These are phyloP conservation scores for Brachionus sp. DNA, from an alignment of 1,140 invertebrate species.

Conservation along the genomic window DNA sequence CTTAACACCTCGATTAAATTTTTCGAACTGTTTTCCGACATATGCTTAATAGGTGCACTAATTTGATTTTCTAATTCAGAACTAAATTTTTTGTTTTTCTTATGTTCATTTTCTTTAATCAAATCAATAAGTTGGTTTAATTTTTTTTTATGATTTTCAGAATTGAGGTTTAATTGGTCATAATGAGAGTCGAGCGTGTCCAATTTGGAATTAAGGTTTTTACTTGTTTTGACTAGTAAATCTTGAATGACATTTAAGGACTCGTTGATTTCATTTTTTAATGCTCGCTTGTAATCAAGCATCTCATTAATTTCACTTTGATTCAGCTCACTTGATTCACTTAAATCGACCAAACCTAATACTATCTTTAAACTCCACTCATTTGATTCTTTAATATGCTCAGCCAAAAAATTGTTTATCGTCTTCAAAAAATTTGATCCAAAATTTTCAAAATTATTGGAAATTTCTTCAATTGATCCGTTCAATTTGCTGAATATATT, in stretches of 20 bases:
- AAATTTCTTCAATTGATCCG: not conserved
- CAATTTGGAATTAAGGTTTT: not conserved
- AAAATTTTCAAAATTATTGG: not conserved
- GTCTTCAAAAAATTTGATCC: not conserved
- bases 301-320: not conserved
- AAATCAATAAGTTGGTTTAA: not conserved
- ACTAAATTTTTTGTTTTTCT: not conserved
- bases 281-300: not conserved
- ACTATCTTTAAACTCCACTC: not conserved
- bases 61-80: not conserved
- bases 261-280: not conserved
- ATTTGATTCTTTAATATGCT: not conserved
- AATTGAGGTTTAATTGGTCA: not conserved
- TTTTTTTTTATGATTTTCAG: not conserved
- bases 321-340: not conserved
- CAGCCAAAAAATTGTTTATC: not conserved
- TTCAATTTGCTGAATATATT: not conserved
- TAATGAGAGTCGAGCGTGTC: not conserved
- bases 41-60: not conserved
- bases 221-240: not conserved
- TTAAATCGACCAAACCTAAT: not conserved
- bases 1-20: not conserved
- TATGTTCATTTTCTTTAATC: not conserved
- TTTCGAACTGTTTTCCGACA: not conserved
- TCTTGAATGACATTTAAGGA: not conserved